phyloP scores from a whole-genome alignment of 2,888 invertebrate species.

The Drosophila hamatofila region DNA sequence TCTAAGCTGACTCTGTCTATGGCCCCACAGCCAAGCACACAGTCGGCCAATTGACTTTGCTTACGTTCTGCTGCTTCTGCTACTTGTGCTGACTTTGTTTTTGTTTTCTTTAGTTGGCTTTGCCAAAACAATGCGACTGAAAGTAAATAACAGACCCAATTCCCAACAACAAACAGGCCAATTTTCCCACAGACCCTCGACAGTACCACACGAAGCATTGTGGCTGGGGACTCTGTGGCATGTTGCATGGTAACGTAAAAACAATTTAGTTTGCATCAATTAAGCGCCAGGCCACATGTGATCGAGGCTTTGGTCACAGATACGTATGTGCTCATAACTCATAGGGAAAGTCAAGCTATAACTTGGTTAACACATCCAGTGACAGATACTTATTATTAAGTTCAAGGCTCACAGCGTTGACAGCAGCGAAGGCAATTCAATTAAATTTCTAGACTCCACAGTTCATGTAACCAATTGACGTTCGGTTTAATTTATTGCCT shows the following conservation, averaged over 20 bases:
- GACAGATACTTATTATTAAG: not conserved
- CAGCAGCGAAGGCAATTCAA: not conserved
- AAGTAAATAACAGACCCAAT: slow-evolving; percentile 76
- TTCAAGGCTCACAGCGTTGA: not conserved
- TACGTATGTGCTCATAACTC: not conserved
- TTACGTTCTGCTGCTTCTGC: slow-evolving; percentile 35
- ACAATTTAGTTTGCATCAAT: slow-evolving; percentile 58
- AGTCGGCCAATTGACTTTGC: slow-evolving; percentile 46
- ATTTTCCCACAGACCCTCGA: slow-evolving; percentile 40
- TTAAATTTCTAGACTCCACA: too few relatives aligned
- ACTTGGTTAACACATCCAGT: slow-evolving; percentile 16
- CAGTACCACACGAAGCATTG: not conserved
- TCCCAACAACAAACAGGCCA: slow-evolving; percentile 65
- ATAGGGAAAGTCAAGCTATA: slow-evolving; percentile 39
- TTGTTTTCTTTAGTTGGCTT: slow-evolving; percentile 28
- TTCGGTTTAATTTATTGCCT: slow-evolving; percentile 26
- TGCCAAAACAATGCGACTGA: slow-evolving; percentile 56
- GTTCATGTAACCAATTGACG: slow-evolving; percentile 5
- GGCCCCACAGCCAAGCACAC: slow-evolving; percentile 13
- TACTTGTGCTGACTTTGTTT: slow-evolving; percentile 47
- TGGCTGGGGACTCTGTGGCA: slow-evolving; percentile 1
- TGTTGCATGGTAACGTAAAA: slow-evolving; percentile 59
- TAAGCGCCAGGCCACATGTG: slow-evolving; percentile 28
- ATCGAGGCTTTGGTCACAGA: slow-evolving; percentile 15
- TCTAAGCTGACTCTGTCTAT: slow-evolving; percentile 63